A percentile compares a stretch with the other conserved stretches of the same genome.
phyloP scores from a whole-genome alignment of 2,888 invertebrate genomes.

The Marronus borbonicus region DNA sequence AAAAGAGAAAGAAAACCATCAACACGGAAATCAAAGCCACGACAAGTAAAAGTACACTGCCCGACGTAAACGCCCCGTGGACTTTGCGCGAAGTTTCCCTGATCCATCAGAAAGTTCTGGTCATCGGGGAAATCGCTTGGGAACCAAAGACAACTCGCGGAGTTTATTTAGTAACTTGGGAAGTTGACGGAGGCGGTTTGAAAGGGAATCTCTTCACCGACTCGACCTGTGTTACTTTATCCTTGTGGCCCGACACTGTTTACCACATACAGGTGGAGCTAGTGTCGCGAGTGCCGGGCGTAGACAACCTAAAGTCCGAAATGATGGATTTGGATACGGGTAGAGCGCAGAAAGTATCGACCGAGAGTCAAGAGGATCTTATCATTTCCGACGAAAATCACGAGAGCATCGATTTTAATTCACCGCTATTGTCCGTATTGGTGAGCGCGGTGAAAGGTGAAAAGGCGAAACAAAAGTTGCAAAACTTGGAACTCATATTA shows the following conservation, averaged over 20 bases:
- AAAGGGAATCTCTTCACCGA: constrained; percentile 88
- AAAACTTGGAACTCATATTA: constrained; percentile 74
- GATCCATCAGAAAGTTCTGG: constrained; percentile 81
- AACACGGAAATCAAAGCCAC: constrained; percentile 72
- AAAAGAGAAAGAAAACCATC: constrained; percentile 70
- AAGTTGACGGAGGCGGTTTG: constrained; percentile 85
- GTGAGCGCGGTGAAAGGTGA: constrained; percentile 78
- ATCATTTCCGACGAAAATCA: constrained; percentile 69
- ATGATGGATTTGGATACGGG: constrained; percentile 79
- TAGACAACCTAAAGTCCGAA: constrained; percentile 77
- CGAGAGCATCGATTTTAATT: constrained; percentile 71
- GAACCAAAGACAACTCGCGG: constrained; percentile 78
- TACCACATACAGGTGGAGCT: constrained; percentile 86
- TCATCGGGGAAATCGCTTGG: constrained; percentile 83
- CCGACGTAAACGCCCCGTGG: constrained; percentile 75
- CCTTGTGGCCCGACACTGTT: constrained; percentile 85
- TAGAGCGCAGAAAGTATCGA: constrained; percentile 77
- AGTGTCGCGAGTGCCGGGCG: constrained; percentile 76
- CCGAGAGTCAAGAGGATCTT: constrained; percentile 77
- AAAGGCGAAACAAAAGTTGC: constrained; percentile 72
- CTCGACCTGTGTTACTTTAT: constrained; percentile 84
- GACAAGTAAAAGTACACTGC: constrained; percentile 71
- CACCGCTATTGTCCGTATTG: constrained; percentile 75
- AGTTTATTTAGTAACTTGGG: constrained; percentile 87
- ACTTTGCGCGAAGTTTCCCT: constrained; percentile 79